These are phyloP conservation scores for Chironomus tentans DNA, from an alignment of 2,888 invertebrate genomes.

Conservation along the genomic window DNA sequence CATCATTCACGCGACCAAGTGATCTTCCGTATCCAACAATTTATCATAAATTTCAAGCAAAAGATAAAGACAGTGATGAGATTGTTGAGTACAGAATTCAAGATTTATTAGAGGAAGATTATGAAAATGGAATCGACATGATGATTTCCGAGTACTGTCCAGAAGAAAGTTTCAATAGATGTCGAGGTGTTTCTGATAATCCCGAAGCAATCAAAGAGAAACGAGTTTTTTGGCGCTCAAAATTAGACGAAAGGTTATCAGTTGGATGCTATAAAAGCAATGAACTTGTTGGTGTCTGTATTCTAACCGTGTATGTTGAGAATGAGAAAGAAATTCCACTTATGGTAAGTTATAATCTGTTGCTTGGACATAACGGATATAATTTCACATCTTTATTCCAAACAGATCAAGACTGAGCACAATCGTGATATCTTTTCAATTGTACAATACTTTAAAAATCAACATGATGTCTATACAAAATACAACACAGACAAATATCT, in stretches of 20 bases:
- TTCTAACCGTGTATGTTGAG: background rate
- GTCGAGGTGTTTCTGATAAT: background rate
- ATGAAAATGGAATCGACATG: background rate
- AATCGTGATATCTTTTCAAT: background rate
- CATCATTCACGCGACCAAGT: background rate
- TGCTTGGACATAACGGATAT: too few relatives aligned
- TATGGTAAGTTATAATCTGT: too few relatives aligned
- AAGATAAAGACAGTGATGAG: background rate
- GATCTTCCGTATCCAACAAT: background rate
- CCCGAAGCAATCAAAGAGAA: background rate
- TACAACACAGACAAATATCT: slow-evolving; percentile 8
- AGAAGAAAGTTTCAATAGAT: background rate
- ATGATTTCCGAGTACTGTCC: background rate
- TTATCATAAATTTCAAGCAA: background rate
- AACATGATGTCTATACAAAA: background rate
- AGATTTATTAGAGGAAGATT: background rate
- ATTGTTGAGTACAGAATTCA: background rate
- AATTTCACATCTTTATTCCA: too few relatives aligned
- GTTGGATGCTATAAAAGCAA: background rate
- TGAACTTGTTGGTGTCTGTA: background rate
- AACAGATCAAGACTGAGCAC: background rate
- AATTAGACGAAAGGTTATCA: background rate
- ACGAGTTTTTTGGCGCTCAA: background rate
- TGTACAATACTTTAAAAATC: background rate
- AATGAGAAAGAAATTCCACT: background rate